phyloP scores from a whole-genome alignment of 1,140 invertebrate genomes.

The Homarus americanus region DNA sequence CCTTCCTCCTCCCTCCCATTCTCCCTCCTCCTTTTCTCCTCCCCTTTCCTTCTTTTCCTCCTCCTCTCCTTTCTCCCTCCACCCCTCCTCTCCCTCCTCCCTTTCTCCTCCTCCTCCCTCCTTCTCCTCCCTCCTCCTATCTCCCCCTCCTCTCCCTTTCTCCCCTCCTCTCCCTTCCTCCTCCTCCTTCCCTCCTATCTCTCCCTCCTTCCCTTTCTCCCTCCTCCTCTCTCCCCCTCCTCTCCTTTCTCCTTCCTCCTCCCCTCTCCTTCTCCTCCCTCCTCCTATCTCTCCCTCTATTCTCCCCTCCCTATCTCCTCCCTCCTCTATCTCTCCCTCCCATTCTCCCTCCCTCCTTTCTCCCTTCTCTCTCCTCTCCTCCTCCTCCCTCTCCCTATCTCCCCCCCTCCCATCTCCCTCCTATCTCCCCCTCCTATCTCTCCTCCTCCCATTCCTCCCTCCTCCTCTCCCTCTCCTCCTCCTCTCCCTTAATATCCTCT shows the following conservation, averaged over 20 bases:
- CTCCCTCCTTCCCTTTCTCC: background rate
- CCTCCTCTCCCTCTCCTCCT: background rate
- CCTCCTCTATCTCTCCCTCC: no score
- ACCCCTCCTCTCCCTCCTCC: background rate
- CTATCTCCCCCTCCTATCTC: background rate
- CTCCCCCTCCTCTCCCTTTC: background rate
- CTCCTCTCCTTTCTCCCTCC: background rate
- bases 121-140: conserved; percentile 31
- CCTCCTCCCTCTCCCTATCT: background rate
- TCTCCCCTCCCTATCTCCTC: background rate
- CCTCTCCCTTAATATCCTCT: no score
- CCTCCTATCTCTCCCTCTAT: background rate
- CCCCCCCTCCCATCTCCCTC: background rate
- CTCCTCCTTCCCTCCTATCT: background rate
- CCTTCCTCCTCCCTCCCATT: background rate
- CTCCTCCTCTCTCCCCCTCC: background rate
- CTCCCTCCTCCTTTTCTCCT: background rate
- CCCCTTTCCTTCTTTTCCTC: background rate
- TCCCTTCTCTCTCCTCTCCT: no score
- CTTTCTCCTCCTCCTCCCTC: conserved; percentile 12
- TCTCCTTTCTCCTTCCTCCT: background rate
- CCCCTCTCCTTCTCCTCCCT: background rate
- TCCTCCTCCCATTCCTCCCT: background rate
- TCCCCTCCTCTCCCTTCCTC: background rate
- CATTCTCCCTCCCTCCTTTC: background rate